Percentiles rank a stretch among this genome's conserved stretches.
Conservation (phyloP, 2,888 invertebrate genomes). For the Eristalis pertinax region DNA sequence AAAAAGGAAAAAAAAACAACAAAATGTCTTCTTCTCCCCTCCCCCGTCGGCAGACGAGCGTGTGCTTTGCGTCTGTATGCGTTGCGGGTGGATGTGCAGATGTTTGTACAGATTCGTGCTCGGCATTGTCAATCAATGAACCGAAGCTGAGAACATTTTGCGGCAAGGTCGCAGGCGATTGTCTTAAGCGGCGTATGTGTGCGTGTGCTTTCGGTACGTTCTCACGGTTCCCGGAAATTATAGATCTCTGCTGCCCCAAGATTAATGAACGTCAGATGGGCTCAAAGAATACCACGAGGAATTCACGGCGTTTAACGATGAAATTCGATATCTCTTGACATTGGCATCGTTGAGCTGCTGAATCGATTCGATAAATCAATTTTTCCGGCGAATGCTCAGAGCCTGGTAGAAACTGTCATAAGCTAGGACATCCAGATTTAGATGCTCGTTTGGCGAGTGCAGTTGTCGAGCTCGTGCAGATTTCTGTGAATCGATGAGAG, state of each 20-base stretch:
- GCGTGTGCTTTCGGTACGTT: constrained; percentile 17
- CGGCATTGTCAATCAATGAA: constrained; percentile 46
- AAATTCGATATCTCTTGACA: neutral
- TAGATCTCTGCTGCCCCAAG: neutral
- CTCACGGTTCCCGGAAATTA: constrained; percentile 3
- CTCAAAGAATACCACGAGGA: too few relatives aligned
- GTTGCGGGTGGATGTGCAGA: neutral
- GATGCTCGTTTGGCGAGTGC: neutral
- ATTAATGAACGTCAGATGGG: neutral
- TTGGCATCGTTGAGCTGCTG: neutral
- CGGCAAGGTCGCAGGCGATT: constrained; percentile 62
- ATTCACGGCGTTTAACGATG: neutral
- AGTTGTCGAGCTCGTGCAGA: neutral
- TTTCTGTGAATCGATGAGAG: too few relatives aligned
- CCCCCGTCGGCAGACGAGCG: neutral
- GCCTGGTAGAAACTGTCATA: too few relatives aligned
- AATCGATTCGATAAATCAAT: neutral
- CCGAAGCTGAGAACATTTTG: constrained; percentile 36
- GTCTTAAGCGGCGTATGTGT: constrained; percentile 27
- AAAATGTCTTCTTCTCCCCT: neutral
- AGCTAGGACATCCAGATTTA: neutral
- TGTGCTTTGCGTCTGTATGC: constrained; percentile 8
- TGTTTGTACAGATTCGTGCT: constrained; percentile 11
- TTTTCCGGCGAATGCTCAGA: too few relatives aligned
- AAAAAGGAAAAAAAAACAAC: neutral